Base-by-base conservation (phyloP, 2,888 invertebrate genomes). In the Leptopterna dolabrata region DNA sequence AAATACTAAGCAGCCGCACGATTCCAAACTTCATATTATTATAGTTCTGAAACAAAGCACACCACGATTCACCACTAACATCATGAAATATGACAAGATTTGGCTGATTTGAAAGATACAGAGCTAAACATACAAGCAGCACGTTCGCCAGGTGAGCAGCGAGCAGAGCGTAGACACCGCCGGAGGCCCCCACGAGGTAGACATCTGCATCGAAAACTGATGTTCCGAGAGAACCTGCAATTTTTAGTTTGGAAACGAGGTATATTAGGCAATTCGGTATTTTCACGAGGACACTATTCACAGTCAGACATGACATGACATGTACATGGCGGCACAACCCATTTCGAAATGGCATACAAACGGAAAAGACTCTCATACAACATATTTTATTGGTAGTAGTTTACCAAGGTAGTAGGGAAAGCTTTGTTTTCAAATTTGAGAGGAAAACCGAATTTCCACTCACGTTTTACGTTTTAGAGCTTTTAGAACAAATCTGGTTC, bases 111-210 rank as follows among this genome's bases (percentile, higher is more conserved):
- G 0, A 51, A n/a, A 11, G 14, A 51, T 36, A 4, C 2, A 7
- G 7, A 36, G 36, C 9, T 63, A 30, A 76, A 41, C 63, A 90
- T 89, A 91, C 92, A 90, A 99, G 94, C 91, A 98, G 93, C 82
- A 98, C 97, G 92, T 99, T 98, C 89, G 99, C 97, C 90, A 99
- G 93, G 92, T 99, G 99, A 71, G 99, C 98, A 4, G 98, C 98
- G 78, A 99, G 93, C 43, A 99, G 93, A 19, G 99, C 98, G 93
- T 99, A 99, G 76, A 99, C 99, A 0, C 99, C 99, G 30, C 98
- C 99, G 85, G 98, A 98, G 2, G 99, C 98, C 83, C 99, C 99
- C 86, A 98, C 98, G 89, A 99, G 94, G 92, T 96, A 98, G 87
- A 98, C 98, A 92, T 97, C 96, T 80, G 97, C 96, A 93, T 98